Base-by-base conservation (phyloP, 2,797 vertebrate species). In the Etheostoma perlongum region DNA sequence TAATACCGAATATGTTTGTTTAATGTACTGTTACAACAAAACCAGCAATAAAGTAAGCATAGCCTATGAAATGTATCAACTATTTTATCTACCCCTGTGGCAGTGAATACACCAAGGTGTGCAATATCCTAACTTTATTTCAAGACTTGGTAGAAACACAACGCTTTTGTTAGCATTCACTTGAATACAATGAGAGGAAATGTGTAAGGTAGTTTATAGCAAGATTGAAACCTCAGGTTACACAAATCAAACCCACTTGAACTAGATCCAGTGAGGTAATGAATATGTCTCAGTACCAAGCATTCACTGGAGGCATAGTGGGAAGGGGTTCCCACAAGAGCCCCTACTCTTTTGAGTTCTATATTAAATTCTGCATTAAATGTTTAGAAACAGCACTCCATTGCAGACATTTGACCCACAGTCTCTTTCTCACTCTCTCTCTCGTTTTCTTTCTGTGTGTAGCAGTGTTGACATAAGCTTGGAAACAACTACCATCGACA, bases 161-260 rank as follows among this genome's bases (percentile, higher is more conserved):
- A 44, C 59, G 51, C 70, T 64, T 84, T 64, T 67, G 75, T 68
- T 59, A 47, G 65, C 15, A 4, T 79, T 85, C 73, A 67, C 80
- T 80, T 21, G 30, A 84, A 82, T 27, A 93, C 92, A 94, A 94
- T 91, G 84, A 80, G 63, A 84, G 93, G 92, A 94, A 93, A 90
- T 52, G 62, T 85, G 71, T 78, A 78, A 85, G 76, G 90, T 84
- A 68, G 88, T 78, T 88, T 76, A 84, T 42, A 78, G 73, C 53
- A 1, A 81, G 90, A 91, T 87, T 73, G 64, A 81, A 78, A 87
- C 27, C 40, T 81, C 27, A 85, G 92, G 91, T 91, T 84, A 67
- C 67, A 78, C 60, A 48, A 63, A 87, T 87, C 67, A 85, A 76
- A 42, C 67, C 40, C 76, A 75, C 87, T 86, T 78, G 79, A 86